A percentile compares a stretch with the other conserved stretches of the same genome.
phyloP scores from a whole-genome alignment of 2,113 vertebrate genomes.

The Amazona vittata region DNA sequence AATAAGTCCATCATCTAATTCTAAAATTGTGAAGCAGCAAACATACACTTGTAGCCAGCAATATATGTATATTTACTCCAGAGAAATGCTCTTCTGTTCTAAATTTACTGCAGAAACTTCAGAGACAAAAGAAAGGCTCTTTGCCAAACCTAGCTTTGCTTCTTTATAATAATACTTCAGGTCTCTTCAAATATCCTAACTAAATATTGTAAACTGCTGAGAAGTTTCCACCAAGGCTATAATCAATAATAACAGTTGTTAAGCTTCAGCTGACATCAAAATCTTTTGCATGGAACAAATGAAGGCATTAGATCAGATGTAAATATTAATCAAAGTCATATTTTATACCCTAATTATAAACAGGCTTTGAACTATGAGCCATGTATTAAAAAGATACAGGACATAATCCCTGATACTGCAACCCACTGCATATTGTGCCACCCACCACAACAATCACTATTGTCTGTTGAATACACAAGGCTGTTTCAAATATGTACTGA shows the following conservation, averaged over 20 bases:
- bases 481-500: neutral
- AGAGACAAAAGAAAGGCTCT: constrained; percentile 75
- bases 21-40: constrained; percentile 81
- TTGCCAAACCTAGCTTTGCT: constrained; percentile 71
- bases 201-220: constrained; percentile 63
- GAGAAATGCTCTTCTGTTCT: constrained; percentile 77
- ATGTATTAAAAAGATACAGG: constrained; percentile 60
- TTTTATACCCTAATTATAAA: constrained; percentile 65
- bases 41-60: constrained; percentile 77
- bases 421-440: constrained; percentile 27
- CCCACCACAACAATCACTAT: constrained; percentile 43
- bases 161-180: constrained; percentile 65
- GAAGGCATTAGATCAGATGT: constrained; percentile 52
- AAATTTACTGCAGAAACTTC: constrained; percentile 78
- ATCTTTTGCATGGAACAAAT: constrained; percentile 8
- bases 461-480: constrained; percentile 13
- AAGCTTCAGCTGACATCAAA: constrained; percentile 38
- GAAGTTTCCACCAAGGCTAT: constrained; percentile 62
- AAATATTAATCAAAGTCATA: constrained; percentile 68
- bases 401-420: constrained; percentile 66
- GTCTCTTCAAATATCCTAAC: constrained; percentile 57
- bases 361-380: constrained; percentile 58
- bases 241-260: constrained; percentile 60
- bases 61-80: constrained; percentile 77
- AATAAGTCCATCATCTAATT: constrained; percentile 83